Conservation (phyloP, 92 coral and sea anemone species). For the Isaurus tuberculatus region DNA sequence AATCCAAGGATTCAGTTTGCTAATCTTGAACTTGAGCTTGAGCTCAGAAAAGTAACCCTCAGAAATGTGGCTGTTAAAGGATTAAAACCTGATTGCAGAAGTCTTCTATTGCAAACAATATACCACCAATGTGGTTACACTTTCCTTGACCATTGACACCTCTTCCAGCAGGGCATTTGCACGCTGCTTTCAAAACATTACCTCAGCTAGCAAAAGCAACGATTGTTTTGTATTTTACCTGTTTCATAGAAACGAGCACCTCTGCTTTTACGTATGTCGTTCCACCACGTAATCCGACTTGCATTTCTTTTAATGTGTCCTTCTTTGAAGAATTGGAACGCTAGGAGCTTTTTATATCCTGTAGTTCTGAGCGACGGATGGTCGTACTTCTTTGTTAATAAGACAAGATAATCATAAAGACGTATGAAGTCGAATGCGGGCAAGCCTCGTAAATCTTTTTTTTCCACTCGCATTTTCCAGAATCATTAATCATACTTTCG, state of each 20-base stretch:
- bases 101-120: slow-evolving; percentile 64
- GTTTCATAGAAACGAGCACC: slow-evolving; percentile 39
- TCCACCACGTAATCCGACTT: slow-evolving; percentile 50
- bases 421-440: neutral
- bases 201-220: slow-evolving; percentile 9
- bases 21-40: no score
- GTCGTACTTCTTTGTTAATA: neutral
- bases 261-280: slow-evolving; percentile 18
- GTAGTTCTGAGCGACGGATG: slow-evolving; percentile 52
- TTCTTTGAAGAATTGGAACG: slow-evolving; percentile 69
- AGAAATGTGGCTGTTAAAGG: no score
- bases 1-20: no score
- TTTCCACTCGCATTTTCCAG: neutral
- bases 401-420: neutral
- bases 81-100: slow-evolving; percentile 37
- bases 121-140: slow-evolving; percentile 58
- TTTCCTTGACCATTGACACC: slow-evolving; percentile 56
- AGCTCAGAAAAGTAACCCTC: no score
- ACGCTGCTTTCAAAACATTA: slow-evolving; percentile 13
- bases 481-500: neutral
- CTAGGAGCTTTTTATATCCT: slow-evolving; percentile 66
- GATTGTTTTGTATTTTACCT: slow-evolving; percentile 32
- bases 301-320: slow-evolving; percentile 68
- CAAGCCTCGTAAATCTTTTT: neutral
- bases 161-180: slow-evolving; percentile 41